Evolutionary conservation across 2,797 vertebrate species (phyloP).

Genomic region (Babyrousa celebensis): DNA sequence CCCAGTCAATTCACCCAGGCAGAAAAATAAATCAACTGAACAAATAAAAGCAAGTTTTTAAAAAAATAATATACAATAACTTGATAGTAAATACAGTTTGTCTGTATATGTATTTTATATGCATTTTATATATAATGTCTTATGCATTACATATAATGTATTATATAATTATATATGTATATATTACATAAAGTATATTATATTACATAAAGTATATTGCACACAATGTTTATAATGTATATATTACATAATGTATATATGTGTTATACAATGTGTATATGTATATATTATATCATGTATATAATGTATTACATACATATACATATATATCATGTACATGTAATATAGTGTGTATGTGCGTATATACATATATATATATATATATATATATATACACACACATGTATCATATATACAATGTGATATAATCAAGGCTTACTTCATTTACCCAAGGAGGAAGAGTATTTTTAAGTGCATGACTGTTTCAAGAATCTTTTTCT

Average conservation of each 20-base stretch:
- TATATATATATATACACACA: too few species aligned
- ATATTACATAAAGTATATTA: background rate
- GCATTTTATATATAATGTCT: too few species aligned
- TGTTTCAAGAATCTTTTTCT: background rate
- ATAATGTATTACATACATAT: background rate
- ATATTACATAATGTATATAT: too few species aligned
- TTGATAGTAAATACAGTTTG: background rate
- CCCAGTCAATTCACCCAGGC: background rate
- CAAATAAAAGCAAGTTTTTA: background rate
- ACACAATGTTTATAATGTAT: background rate
- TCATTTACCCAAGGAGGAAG: background rate
- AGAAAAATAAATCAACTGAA: background rate
- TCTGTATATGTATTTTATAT: background rate
- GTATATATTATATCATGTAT: background rate
- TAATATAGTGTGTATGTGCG: too few species aligned
- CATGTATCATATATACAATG: background rate
- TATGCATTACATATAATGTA: background rate
- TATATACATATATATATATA: too few species aligned
- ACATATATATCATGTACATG: background rate
- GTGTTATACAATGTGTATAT: background rate
- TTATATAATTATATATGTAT: background rate
- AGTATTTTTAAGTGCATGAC: rapidly evolving
- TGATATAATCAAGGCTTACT: background rate
- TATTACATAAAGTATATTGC: too few species aligned
- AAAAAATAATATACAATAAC: background rate